A percentile compares a stretch with the other conserved stretches of the same genome.
Conservation (phyloP, 2,888 invertebrate genomes). For the Crepidodera aurea region DNA sequence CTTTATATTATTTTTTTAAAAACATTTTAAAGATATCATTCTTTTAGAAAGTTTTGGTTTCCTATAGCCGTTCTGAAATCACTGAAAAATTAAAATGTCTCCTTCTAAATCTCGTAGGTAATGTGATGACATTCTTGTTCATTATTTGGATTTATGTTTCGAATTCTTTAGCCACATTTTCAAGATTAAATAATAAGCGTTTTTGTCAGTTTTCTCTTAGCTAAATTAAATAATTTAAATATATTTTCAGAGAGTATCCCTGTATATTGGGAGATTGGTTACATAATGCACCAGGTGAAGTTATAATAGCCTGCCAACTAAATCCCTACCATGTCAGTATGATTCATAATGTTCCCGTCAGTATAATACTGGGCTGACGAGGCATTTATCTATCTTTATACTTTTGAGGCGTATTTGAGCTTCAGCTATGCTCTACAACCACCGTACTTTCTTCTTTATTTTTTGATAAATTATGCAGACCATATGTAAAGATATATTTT, state of each 20-base stretch:
- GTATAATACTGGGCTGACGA: slow-evolving; percentile 54
- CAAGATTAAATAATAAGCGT: no score
- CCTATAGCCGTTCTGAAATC: no score
- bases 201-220: no score
- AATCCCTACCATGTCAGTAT: slow-evolving; percentile 53
- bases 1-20: no score
- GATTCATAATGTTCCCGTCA: slow-evolving; percentile 57
- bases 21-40: no score
- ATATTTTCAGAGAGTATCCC: neutral
- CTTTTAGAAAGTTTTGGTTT: no score
- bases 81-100: no score
- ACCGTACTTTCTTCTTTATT: neutral
- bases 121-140: no score
- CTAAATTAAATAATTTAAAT: no score
- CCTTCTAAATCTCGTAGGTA: no score
- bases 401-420: slow-evolving; percentile 1
- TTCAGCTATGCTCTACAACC: neutral
- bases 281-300: slow-evolving; percentile 35
- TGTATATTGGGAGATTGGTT: slow-evolving; percentile 4
- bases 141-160: no score
- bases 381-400: slow-evolving; percentile 51
- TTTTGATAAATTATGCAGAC: neutral
- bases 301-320: slow-evolving; percentile 51
- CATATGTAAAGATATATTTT: neutral
- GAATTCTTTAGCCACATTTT: no score